phyloP scores from a whole-genome alignment of 2,113 vertebrate species.

The Prochilodus magdalenae region DNA sequence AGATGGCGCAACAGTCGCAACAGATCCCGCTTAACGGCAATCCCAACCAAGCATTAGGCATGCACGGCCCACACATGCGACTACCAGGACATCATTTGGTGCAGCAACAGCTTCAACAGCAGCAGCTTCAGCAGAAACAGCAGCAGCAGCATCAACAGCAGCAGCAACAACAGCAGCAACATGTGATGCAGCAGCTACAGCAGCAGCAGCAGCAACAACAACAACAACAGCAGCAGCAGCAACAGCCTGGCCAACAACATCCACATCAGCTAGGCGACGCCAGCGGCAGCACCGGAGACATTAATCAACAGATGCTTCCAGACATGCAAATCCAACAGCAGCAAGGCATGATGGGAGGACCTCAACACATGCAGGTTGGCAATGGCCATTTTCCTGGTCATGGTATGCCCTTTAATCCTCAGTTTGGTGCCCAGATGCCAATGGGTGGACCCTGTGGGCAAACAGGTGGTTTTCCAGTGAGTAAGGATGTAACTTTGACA shows the following conservation, averaged over 20 bases:
- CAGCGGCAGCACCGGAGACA: conserved; percentile 76
- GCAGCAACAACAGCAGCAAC: conserved; percentile 73
- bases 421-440: conserved; percentile 90
- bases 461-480: conserved; percentile 87
- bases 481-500: conserved; percentile 96
- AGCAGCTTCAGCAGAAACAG: conserved; percentile 74
- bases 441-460: conserved; percentile 84
- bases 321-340: conserved; percentile 93
- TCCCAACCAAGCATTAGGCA: conserved; percentile 89
- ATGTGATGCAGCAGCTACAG: conserved; percentile 72
- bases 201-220: conserved; percentile 66
- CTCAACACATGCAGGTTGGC: conserved; percentile 93
- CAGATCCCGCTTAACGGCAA: conserved; percentile 89
- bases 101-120: conserved; percentile 80
- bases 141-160: conserved; percentile 75
- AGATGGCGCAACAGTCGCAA: conserved; percentile 78
- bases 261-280: conserved; percentile 86
- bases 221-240: conserved; percentile 67
- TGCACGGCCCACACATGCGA: conserved; percentile 92
- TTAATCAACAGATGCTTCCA: conserved; percentile 88
- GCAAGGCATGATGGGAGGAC: conserved; percentile 84
- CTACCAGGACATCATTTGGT: conserved; percentile 84
- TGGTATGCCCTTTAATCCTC: conserved; percentile 84
- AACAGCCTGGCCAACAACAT: conserved; percentile 74
- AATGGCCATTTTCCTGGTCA: conserved; percentile 93